These are phyloP conservation scores for Melanogrammus aeglefinus DNA, from an alignment of 2,797 vertebrate species.

Conservation along the genomic window DNA sequence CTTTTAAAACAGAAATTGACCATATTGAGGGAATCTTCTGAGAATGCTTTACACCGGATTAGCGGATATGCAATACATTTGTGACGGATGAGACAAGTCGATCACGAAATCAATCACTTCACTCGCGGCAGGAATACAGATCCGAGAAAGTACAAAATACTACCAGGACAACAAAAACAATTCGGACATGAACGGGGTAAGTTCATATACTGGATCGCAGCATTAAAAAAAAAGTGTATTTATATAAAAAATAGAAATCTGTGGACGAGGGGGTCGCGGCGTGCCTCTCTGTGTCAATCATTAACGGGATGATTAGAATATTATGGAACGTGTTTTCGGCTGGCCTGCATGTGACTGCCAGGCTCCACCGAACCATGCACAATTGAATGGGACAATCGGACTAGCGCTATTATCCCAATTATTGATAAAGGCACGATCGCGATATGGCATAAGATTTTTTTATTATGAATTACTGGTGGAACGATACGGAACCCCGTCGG, in stretches of 20 bases:
- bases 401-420: neutral
- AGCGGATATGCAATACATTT: neutral
- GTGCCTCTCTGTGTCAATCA: neutral
- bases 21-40: neutral
- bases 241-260: neutral
- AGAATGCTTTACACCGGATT: neutral
- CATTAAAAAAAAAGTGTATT: neutral
- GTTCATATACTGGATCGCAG: neutral
- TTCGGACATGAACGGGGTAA: conserved; percentile 1
- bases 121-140: neutral
- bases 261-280: neutral
- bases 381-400: neutral
- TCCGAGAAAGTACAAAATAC: neutral
- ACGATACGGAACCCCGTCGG: neutral
- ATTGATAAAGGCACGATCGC: neutral
- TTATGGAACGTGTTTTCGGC: neutral
- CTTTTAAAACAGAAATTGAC: neutral
- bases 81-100: neutral
- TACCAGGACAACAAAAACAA: neutral
- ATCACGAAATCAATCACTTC: neutral
- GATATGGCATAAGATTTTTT: neutral
- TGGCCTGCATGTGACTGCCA: neutral
- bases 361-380: neutral
- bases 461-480: neutral
- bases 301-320: neutral